Base-by-base conservation (phyloP, 2,888 invertebrate species). In the Cerceris rybyensis region DNA sequence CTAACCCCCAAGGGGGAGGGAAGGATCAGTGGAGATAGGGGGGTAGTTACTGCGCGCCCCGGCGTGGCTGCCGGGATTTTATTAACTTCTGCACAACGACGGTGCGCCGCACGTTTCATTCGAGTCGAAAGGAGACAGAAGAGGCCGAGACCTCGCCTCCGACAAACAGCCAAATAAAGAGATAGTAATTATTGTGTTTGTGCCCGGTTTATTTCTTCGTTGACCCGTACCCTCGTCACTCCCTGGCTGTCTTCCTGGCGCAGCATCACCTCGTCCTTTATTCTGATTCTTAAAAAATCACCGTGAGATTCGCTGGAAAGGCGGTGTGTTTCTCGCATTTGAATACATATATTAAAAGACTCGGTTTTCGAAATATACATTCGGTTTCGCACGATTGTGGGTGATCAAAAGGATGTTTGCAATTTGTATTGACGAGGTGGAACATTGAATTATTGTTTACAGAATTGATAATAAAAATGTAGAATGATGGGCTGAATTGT, bases 41-140 rank as follows among this genome's bases (percentile, higher is more conserved):
- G 75, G 82, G 83, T 69, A 76, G 82, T 82, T 80, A 80, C 80
- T 80, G 87, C 87, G 82, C 87, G 77, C 81, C 86, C 80, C 82
- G 82, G 85, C 85, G 85, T 86, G 86, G 87, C 87, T 89, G 89
- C 88, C 85, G 88, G 91, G 91, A 92, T 92, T 92, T 92, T 92
- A 92, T 92, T 92, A 92, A 92, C 92, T 92, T 92, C 91, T 92
- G 89, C 90, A 90, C 87, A 86, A 87, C 88, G 88, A 86, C 88
- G 87, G 84, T 83, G 82, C 81, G 77, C 72, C 80, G 76, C 85
- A 82, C 82, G 83, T 87, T 84, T 77, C 82, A 58, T 70, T 59
- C 67, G n/a, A 8, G 76, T 16, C 58, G 49, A 79, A 82, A 63
- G 69, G 74, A 16, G 79, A 82, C 59, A 54, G 79, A 73, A 66